Percentiles rank a stretch among this genome's conserved stretches.
Conservation (phyloP, 2,797 vertebrate species). For the Dicrostonyx torquatus region DNA sequence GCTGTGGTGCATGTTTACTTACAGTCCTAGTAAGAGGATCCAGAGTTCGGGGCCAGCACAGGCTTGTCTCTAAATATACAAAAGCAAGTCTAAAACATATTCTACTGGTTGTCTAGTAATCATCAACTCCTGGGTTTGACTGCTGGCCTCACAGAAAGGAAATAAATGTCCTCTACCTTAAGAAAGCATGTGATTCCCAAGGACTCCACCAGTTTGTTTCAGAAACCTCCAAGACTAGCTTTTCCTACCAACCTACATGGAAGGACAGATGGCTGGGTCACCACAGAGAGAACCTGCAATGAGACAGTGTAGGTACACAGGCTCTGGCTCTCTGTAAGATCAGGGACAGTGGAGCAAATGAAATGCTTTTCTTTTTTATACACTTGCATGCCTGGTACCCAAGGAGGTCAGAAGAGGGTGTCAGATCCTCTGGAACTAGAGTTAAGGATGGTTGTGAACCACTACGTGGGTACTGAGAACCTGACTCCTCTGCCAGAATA, state of each 20-base stretch:
- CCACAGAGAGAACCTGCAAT: not conserved
- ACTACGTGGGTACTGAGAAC: not conserved
- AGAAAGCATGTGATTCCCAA: slow-evolving; percentile 39
- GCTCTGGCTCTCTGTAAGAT: not conserved
- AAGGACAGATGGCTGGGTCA: not conserved
- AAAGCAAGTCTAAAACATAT: not conserved
- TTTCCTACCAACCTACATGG: not conserved
- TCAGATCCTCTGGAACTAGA: not conserved
- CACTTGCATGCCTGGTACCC: not conserved
- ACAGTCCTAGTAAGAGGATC: not conserved
- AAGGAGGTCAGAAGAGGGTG: not conserved
- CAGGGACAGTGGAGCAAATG: not conserved
- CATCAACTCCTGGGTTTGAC: not conserved
- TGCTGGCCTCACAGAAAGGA: not conserved
- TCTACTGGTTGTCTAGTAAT: not conserved
- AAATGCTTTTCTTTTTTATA: not conserved
- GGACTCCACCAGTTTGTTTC: not conserved
- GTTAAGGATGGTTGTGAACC: not conserved
- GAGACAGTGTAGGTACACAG: not conserved
- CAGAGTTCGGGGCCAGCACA: not conserved
- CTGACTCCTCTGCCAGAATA: not conserved
- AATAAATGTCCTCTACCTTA: slow-evolving; percentile 21
- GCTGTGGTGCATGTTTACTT: not conserved
- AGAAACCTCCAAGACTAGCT: slow-evolving; percentile 30
- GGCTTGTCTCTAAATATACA: not conserved